Evolutionary conservation across 37 sponge, comb jelly and placozoan genomes (phyloP), one percentile per base, ranked within the genome.

Genomic region (Cliona cf. orientalis): DNA sequence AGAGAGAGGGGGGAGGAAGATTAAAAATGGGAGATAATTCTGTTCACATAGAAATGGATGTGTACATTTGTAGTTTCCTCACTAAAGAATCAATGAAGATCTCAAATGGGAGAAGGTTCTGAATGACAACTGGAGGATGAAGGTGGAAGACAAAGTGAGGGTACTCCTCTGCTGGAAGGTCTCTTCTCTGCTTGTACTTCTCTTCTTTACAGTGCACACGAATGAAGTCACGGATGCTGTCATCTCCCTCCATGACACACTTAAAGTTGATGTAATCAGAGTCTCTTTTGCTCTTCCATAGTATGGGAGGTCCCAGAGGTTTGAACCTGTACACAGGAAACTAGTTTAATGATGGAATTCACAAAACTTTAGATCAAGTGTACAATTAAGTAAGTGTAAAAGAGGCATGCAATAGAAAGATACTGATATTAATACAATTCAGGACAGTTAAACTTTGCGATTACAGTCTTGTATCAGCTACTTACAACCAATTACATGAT

Each of bases 111-210:
- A 94, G 72, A 19, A 94, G 86, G 65, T 87, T 91, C 44, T 91
- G 91, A 17, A 94, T 3, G 29, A 94, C 67, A 3, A 79, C 62
- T n/a, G 91, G 88, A 29, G 91, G 84, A 41, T 80, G 66, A 59
- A 91, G 34, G 45, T 90, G 81, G 77, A 87, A 91, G 60, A 90
- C 71, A 67, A 91, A 87, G 44, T 94, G 94, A 31, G 87, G 36
- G 42, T 55, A 80, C 23, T 86, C 75, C 2, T 46, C 88, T 1
- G 53, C 73, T 28, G 71, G 45, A 5, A 77, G 17, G 22, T 42
- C 40, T 63, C 57, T 76, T 57, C 64, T 72, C 17, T 59, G 14
- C 37, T 82, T 69, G 63, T 77, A 91, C 41, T 64, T 55, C 88
- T 83, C 88, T 19, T 91, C 92, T 11, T 74, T 62, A 46, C 19